A percentile compares a stretch with the other conserved stretches of the same genome.
Evolutionary conservation across 2,113 vertebrate species (phyloP).

Genomic region (Plotosus lineatus): DNA sequence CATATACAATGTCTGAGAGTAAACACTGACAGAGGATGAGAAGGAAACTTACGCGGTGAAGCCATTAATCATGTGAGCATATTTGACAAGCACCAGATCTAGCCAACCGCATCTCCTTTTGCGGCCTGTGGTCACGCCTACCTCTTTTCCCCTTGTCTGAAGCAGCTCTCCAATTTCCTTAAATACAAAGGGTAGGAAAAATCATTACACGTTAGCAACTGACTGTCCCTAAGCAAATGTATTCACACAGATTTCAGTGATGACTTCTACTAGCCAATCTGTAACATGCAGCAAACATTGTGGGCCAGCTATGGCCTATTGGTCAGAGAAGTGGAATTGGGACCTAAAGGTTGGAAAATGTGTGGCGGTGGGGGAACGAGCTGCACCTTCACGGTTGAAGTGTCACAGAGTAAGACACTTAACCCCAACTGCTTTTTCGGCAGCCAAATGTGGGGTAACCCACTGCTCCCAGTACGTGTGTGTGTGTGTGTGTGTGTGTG

Average conservation of each 20-base stretch:
- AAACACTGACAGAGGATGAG: background rate
- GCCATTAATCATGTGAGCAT: constrained; percentile 97
- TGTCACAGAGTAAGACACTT: too few species aligned
- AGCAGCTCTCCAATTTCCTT: constrained; percentile 88
- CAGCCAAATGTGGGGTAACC: too few species aligned
- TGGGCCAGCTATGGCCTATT: too few species aligned
- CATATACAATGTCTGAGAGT: background rate
- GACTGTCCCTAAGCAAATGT: background rate
- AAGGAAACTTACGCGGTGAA: constrained; percentile 90
- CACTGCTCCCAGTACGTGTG: too few species aligned
- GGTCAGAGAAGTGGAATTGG: too few species aligned
- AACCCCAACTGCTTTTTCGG: too few species aligned
- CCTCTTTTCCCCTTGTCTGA: constrained; percentile 88
- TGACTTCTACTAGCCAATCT: background rate
- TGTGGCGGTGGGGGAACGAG: too few species aligned
- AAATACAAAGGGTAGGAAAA: background rate
- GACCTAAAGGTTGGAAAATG: too few species aligned
- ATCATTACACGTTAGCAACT: background rate
- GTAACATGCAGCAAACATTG: too few species aligned
- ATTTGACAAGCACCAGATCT: constrained; percentile 92
- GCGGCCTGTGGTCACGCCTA: constrained; percentile 94
- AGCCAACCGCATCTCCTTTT: constrained; percentile 97
- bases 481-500: too few species aligned
- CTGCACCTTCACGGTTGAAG: too few species aligned
- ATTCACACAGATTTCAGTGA: background rate